These are phyloP conservation scores for Cladorhizidae sp. DNA, from an alignment of 37 sponge, comb jelly and placozoan species.

Conservation along the genomic window DNA sequence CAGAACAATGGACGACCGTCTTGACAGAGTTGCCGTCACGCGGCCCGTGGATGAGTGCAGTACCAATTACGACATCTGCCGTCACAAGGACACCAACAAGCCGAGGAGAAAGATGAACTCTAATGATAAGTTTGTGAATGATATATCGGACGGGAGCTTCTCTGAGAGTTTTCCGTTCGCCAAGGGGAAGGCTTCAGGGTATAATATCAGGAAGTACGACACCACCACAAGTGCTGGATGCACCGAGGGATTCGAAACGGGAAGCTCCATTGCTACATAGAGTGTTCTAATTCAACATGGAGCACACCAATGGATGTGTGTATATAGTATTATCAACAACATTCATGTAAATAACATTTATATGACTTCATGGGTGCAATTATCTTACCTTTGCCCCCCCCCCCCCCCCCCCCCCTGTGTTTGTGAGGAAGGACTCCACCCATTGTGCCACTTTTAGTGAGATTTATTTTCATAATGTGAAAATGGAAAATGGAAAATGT, in stretches of 20 bases:
- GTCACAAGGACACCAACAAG: neutral
- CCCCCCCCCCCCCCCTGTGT: no score
- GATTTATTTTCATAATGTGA: no score
- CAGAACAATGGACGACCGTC: neutral
- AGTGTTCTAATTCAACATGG: no score
- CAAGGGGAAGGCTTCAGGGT: neutral
- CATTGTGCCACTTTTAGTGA: no score
- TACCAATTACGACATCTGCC: neutral
- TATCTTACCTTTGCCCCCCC: no score
- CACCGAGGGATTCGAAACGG: neutral
- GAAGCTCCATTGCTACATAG: neutral
- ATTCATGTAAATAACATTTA: no score
- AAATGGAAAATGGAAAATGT: no score
- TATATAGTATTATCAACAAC: no score
- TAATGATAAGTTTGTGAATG: neutral
- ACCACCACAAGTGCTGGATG: slow-evolving; percentile 3
- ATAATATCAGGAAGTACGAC: slow-evolving; percentile 21
- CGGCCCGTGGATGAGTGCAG: neutral
- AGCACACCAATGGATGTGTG: no score
- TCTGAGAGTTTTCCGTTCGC: neutral
- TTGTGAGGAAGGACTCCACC: no score
- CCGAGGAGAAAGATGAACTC: neutral
- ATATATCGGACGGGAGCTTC: neutral
- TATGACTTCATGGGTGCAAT: no score
- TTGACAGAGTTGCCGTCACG: neutral